Conservation (phyloP, 2,888 invertebrate genomes). For the Chalcosyrphus nemorum region DNA sequence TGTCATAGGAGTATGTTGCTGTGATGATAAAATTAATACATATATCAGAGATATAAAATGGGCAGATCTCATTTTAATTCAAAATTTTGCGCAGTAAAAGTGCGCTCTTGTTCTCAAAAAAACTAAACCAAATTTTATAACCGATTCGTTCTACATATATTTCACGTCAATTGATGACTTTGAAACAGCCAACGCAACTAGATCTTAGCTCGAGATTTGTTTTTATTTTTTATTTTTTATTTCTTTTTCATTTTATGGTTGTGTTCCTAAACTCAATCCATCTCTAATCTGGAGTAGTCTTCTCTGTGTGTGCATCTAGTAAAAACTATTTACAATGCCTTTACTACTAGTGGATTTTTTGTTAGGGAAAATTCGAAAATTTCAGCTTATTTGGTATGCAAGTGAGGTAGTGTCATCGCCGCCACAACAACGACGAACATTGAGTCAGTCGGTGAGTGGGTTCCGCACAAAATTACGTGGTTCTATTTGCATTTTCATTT, state of each 20-base stretch:
- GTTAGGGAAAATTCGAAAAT: conserved; percentile 44
- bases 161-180: background rate
- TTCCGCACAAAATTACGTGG: conserved; percentile 61
- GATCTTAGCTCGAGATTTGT: conserved; percentile 24
- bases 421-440: conserved; percentile 7
- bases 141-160: conserved; percentile 34
- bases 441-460: conserved; percentile 44
- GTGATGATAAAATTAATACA: too few species aligned
- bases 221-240: background rate
- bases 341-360: conserved; percentile 28
- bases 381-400: conserved; percentile 68
- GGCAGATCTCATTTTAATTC: too few species aligned
- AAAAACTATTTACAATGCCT: conserved; percentile 41
- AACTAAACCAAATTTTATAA: background rate
- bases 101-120: background rate
- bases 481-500: conserved; percentile 70
- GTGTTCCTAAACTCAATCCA: conserved; percentile 62
- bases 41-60: too few species aligned
- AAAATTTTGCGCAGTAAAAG: background rate
- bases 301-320: conserved; percentile 31
- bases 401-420: conserved; percentile 35
- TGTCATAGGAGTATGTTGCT: too few species aligned
- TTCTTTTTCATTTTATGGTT: conserved; percentile 39
- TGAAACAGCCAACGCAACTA: conserved; percentile 7
- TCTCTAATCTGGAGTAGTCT: conserved; percentile 52